Percentiles rank a stretch among this genome's conserved stretches.
Evolutionary conservation across 2,888 invertebrate genomes (phyloP).

Genomic region (Dicyrtomina minuta): DNA sequence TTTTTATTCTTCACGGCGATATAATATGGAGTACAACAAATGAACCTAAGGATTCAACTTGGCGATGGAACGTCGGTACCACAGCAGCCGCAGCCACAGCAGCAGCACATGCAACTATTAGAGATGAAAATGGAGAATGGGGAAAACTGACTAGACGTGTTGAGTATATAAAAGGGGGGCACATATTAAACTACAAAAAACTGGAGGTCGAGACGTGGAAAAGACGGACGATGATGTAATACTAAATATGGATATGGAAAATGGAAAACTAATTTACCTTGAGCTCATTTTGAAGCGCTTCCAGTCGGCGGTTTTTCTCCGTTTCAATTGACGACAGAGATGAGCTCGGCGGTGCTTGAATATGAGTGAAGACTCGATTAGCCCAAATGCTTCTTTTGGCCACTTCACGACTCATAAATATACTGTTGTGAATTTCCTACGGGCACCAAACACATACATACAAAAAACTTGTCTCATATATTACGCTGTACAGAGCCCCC

Average conservation of each 20-base stretch:
- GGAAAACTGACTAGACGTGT: no score
- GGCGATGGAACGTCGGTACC: no score
- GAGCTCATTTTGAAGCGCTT: constrained; percentile 70
- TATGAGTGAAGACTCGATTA: constrained; percentile 64
- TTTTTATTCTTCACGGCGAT: no score
- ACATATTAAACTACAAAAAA: no score
- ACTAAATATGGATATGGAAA: not conserved
- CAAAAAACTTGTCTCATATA: constrained; percentile 23
- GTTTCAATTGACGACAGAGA: constrained; percentile 62
- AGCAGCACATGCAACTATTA: no score
- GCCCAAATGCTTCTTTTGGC: constrained; percentile 79
- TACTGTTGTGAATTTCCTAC: constrained; percentile 77
- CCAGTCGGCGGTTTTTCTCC: constrained; percentile 70
- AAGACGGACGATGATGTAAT: not conserved
- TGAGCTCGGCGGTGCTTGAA: constrained; percentile 59
- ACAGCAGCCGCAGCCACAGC: no score
- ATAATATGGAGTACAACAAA: no score
- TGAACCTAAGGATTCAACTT: no score
- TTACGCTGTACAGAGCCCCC: not conserved
- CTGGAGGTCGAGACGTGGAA: not conserved
- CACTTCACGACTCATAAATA: constrained; percentile 75
- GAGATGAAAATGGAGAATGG: no score
- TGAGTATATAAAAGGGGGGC: no score
- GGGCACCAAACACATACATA: constrained; percentile 30
- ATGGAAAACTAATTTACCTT: constrained; percentile 60